Evolutionary conservation across 2,113 vertebrate species (phyloP), one percentile per base, ranked within the genome.

Genomic region (Oenanthe oenanthe): DNA sequence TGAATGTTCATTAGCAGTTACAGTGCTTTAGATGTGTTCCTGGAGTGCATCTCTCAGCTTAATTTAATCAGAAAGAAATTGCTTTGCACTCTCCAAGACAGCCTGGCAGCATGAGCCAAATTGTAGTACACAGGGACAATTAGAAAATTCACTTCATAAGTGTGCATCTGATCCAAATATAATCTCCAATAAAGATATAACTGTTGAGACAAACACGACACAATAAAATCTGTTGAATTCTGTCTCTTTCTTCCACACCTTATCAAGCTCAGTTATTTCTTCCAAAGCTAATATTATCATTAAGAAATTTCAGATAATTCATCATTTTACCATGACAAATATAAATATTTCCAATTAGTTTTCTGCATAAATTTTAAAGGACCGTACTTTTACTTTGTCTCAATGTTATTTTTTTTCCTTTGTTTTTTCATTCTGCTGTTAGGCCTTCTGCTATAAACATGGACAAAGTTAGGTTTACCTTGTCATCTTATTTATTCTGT

Each of bases 21-120:
- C 17, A 67, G 18, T 62, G 50, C 24, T 66, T 83, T 57, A 38
- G 15, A 20, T 40, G 24, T 40, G 24, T 43, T 82, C 28, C 42
- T 71, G 57, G n/a, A 61, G 28, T n/a, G 21, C 14, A 42, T 68
- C n/a, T 85, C 77, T 29, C 25, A 77, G 21, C 4, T 53, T 40
- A 75, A 38, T 72, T 88, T 68, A 81, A 77, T 90, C 14, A 88
- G 34, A 84, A 72, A 45, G 25, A 60, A 92, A 81, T 73, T 63
- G 16, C 22, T 90, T 89, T 65, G 14, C 29, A 51, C 21, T 85
- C 29, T 60, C 22, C 14, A 60, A 60, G 48, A 24, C 21, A 48
- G 6, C 10, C 54, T 77, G 60, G 58, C 62, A 80, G 51, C 47
- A 61, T 70, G 65, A 88, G 51, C 3, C 8, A 74, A 61, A 68